These are phyloP conservation scores for Pseudochirops corinnae DNA, from an alignment of 2,797 vertebrate species.

Conservation along the genomic window DNA sequence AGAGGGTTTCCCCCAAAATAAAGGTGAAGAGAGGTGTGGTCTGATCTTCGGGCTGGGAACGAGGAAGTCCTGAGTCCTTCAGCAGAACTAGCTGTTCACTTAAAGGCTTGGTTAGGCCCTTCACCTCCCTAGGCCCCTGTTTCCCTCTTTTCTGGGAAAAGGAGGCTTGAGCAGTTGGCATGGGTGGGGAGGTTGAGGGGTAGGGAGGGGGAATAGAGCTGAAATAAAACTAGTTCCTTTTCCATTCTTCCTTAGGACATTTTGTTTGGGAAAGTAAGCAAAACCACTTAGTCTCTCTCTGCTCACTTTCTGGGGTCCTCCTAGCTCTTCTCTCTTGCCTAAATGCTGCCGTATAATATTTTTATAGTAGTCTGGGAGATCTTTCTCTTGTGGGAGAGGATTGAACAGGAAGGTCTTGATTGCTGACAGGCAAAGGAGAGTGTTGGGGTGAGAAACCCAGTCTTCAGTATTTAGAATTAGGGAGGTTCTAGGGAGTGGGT, in stretches of 20 bases:
- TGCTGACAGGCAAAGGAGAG: not conserved
- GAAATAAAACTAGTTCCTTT: constrained; percentile 48
- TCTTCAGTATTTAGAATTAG: not conserved
- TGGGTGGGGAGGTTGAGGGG: constrained; percentile 11
- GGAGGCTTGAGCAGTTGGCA: constrained; percentile 55
- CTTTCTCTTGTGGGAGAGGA: not conserved
- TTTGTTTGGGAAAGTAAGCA: constrained; percentile 54
- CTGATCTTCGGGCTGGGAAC: constrained; percentile 78
- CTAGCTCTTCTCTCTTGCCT: constrained; percentile 8
- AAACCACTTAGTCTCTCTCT: constrained; percentile 32
- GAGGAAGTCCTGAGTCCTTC: constrained; percentile 78
- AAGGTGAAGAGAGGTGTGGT: constrained; percentile 77
- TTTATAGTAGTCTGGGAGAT: constrained; percentile 25
- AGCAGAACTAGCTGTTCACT: constrained; percentile 73
- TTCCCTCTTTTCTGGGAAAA: constrained; percentile 68
- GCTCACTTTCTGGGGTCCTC: constrained; percentile 31
- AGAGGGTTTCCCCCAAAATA: constrained; percentile 66
- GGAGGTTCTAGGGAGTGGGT: not conserved
- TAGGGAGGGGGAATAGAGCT: constrained; percentile 39
- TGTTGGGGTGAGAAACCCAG: not conserved
- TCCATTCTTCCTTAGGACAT: constrained; percentile 51
- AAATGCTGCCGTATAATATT: constrained; percentile 40
- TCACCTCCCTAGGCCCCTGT: constrained; percentile 65
- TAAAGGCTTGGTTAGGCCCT: constrained; percentile 67
- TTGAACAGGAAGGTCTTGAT: not conserved